phyloP scores from a whole-genome alignment of 1,140 invertebrate genomes.

The Steinernema feltiae region DNA sequence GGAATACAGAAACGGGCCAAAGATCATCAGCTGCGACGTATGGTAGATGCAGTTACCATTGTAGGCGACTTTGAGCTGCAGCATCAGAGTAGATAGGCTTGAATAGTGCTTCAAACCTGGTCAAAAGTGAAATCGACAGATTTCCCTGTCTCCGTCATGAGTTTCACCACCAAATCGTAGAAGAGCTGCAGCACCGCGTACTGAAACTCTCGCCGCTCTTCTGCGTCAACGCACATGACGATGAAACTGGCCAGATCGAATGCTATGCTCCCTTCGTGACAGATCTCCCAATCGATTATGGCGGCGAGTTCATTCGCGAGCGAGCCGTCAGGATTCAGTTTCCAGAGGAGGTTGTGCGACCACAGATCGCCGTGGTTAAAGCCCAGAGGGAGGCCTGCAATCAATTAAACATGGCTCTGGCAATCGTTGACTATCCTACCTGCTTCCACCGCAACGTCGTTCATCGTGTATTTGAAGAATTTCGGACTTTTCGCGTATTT shows the following conservation, averaged over 20 bases:
- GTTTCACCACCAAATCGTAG: neutral
- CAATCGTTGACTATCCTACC: neutral
- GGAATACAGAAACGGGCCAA: neutral
- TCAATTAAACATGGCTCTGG: neutral
- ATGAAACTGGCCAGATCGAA: neutral
- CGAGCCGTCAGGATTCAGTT: neutral
- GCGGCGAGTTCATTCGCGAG: slow-evolving; percentile 16
- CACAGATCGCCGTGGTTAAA: slow-evolving; percentile 18
- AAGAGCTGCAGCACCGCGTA: neutral
- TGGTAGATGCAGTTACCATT: neutral
- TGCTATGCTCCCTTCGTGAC: neutral
- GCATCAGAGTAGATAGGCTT: neutral
- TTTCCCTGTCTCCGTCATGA: neutral
- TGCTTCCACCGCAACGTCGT: neutral
- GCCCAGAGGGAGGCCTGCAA: neutral
- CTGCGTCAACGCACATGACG: neutral
- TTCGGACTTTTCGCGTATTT: neutral
- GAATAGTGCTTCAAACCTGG: neutral
- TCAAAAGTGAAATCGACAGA: neutral
- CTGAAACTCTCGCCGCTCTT: neutral
- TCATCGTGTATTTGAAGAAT: neutral
- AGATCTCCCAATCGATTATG: slow-evolving; percentile 22
- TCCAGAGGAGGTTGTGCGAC: slow-evolving; percentile 22
- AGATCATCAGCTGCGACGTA: neutral
- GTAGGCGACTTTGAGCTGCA: neutral